Base-by-base conservation (phyloP, 1,140 invertebrate genomes). In the Chymomyza costata region DNA sequence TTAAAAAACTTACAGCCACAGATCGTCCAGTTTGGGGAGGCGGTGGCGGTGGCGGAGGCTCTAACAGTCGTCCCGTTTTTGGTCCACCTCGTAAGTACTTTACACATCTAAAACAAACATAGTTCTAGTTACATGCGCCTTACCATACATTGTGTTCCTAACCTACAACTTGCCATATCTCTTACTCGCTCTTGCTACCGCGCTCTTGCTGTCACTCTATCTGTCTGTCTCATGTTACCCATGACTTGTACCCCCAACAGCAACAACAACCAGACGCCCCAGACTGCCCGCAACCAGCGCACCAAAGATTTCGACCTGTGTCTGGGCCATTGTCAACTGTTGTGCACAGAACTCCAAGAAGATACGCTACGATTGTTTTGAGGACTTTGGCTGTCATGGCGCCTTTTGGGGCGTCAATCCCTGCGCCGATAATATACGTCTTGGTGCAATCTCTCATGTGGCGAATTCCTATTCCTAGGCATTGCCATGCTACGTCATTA, bases 241-340 rank as follows among this genome's bases (percentile, higher is more conserved):
- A 13, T 65, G 19, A 53, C 28, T 31, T 47, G 21, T 46, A 53
- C 25, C 34, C 28, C 28, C 10, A 10, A 45, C 3, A 17, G 13
- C n/a, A n/a, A n/a, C n/a, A n/a, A 28, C 18, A 25, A 21, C 28
- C 1, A 13, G 7, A n/a, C n/a, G n/a, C n/a, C n/a, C 3, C 28
- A 16, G 14, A 37, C 25, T n/a, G 3, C 14, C 18, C 1, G 0
- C 53, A 14, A 11, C 56, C 6, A 28, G 73, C 18, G 60, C 49
- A 59, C 85, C 34, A 28, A 85, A 19, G 43, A 89, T 89, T 5
- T 82, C 83, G 51, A 71, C 84, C 19, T 93, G 92, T 68, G 88
- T 91, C 16, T 90, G 89, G 88, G 91, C 91, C 0, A 88, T 93
- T 3, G 84, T 92, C 7, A 88, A 89, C 15, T 93, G 92, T 67